These are phyloP conservation scores for Ctenomys sociabilis DNA, from an alignment of 2,113 vertebrate species.

Conservation along the genomic window DNA sequence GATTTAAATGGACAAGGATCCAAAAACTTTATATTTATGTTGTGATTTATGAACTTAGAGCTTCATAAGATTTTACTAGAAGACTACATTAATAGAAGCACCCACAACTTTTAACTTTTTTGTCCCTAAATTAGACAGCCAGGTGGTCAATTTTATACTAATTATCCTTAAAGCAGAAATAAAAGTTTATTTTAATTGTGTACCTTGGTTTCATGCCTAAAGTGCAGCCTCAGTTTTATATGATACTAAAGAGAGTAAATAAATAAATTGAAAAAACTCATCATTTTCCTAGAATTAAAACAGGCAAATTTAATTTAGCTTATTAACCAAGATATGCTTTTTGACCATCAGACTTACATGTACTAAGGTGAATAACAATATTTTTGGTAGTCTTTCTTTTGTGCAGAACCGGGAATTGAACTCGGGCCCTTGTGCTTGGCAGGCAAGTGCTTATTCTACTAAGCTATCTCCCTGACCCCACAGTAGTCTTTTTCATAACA, in stretches of 20 bases:
- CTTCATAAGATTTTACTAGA: background rate
- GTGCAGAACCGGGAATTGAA: no score
- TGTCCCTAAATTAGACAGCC: background rate
- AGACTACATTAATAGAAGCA: background rate
- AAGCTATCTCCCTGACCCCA: no score
- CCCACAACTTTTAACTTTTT: background rate
- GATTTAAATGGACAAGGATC: background rate
- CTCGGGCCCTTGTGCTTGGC: no score
- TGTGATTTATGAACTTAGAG: background rate
- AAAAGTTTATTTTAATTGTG: background rate
- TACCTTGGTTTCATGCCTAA: background rate
- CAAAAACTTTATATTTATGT: background rate
- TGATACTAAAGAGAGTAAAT: background rate
- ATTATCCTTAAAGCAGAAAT: background rate
- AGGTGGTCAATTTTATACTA: background rate
- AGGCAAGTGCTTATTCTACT: no score
- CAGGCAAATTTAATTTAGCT: background rate
- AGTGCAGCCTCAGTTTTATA: background rate
- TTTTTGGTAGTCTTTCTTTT: no score
- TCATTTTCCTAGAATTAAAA: background rate
- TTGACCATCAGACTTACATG: background rate
- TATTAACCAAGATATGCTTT: background rate
- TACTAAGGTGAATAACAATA: background rate
- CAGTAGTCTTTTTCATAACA: background rate
- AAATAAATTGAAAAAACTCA: conserved; percentile 7